Percentiles rank a stretch among this genome's conserved stretches.
Evolutionary conservation across 2,797 vertebrate species (phyloP).

Genomic region (Enteromius unitaeniatus): DNA sequence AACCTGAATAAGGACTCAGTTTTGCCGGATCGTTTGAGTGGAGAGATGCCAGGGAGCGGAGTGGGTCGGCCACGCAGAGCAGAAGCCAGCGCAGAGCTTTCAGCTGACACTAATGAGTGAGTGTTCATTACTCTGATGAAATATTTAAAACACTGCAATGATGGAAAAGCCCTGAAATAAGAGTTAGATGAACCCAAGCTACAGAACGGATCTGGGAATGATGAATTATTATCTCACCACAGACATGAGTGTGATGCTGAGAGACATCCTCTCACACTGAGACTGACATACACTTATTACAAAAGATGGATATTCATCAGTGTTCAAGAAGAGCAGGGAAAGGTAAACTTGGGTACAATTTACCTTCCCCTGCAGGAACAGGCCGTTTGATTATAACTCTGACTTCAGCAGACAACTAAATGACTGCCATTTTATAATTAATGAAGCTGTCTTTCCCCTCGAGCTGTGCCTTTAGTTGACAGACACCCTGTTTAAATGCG

Average conservation of each 20-base stretch:
- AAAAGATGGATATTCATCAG: neutral
- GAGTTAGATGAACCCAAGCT: neutral
- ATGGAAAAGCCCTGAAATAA: neutral
- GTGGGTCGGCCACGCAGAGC: conserved; percentile 72
- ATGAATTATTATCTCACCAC: neutral
- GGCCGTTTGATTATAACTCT: neutral
- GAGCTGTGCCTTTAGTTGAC: neutral
- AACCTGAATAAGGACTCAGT: conserved; percentile 84
- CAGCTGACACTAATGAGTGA: conserved; percentile 77
- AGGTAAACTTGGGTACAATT: no score
- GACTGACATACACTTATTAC: neutral
- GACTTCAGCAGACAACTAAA: neutral
- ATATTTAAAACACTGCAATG: neutral
- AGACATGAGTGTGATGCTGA: neutral
- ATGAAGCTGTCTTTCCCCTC: neutral
- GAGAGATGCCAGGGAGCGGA: conserved; percentile 76
- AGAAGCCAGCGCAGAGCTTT: conserved; percentile 72
- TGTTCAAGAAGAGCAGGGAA: neutral
- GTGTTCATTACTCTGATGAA: conserved; percentile 14
- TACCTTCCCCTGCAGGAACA: neutral
- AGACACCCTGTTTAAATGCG: neutral
- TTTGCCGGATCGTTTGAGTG: conserved; percentile 82
- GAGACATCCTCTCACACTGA: neutral
- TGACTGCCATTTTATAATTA: neutral
- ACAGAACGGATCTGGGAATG: neutral